A percentile compares a stretch with the other conserved stretches of the same genome.
These are phyloP conservation scores for Stomatorhinus walkeri DNA, from an alignment of 2,797 vertebrate species.

Conservation along the genomic window DNA sequence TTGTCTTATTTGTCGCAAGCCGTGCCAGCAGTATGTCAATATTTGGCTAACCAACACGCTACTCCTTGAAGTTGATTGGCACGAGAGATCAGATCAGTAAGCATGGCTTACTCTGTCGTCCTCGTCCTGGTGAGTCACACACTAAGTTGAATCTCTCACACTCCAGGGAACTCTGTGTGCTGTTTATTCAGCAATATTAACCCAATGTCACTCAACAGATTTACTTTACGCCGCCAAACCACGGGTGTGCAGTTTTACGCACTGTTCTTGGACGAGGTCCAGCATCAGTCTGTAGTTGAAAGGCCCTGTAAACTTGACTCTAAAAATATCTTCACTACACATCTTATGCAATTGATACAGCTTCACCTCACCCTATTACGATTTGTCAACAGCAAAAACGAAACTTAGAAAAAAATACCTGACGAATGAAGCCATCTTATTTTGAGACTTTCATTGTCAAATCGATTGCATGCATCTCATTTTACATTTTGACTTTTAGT, in stretches of 20 bases:
- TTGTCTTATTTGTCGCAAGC: background rate
- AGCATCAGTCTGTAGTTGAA: constrained; percentile 39
- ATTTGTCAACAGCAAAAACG: background rate
- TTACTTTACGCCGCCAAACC: constrained; percentile 22
- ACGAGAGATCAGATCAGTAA: constrained; percentile 7
- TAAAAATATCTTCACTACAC: constrained; percentile 37
- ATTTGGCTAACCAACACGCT: background rate
- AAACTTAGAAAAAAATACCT: background rate
- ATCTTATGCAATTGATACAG: constrained; percentile 20
- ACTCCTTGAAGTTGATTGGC: background rate
- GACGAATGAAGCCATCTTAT: background rate
- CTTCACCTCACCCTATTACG: background rate
- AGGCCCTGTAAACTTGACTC: constrained; percentile 30
- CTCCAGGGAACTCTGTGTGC: constrained; percentile 3
- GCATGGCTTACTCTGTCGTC: background rate
- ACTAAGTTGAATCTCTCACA: background rate
- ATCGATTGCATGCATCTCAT: background rate
- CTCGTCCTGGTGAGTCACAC: background rate
- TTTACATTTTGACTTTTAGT: background rate
- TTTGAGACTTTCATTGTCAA: background rate
- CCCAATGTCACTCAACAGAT: constrained; percentile 8
- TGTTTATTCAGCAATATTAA: constrained; percentile 8
- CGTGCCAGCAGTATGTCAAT: background rate
- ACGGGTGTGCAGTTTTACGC: constrained; percentile 42
- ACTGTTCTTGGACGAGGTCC: constrained; percentile 54